Conservation (phyloP, 2,113 vertebrate species). For the Passer montanus region DNA sequence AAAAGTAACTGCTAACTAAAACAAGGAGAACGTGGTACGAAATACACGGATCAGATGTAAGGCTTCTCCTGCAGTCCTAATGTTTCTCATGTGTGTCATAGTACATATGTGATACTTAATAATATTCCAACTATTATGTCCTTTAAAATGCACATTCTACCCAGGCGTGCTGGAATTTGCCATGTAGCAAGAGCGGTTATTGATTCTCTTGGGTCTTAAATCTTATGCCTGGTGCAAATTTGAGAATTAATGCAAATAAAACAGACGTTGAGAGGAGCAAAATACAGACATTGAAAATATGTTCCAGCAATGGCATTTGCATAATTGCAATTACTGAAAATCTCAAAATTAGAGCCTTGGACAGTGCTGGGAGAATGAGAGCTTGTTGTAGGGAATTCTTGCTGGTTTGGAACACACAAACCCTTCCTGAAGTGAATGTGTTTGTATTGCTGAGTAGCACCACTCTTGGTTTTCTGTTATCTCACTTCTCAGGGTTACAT, state of each 20-base stretch:
- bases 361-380: background rate
- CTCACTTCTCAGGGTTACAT: background rate
- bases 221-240: background rate
- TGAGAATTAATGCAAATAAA: background rate
- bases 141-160: background rate
- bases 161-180: background rate
- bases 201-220: background rate
- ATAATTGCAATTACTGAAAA: background rate
- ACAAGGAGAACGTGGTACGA: background rate
- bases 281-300: background rate
- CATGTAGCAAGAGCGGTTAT: background rate
- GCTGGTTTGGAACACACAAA: background rate
- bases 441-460: background rate
- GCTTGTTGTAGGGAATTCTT: background rate
- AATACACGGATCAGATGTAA: background rate
- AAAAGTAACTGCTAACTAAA: background rate
- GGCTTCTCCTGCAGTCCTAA: background rate
- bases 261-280: background rate
- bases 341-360: background rate
- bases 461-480: background rate
- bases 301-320: background rate
- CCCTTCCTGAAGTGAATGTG: background rate
- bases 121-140: background rate
- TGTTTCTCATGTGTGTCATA: background rate
- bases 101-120: background rate